A percentile compares a stretch with the other conserved stretches of the same genome.
These are phyloP conservation scores for Cyphomyrmex costatus DNA, from an alignment of 1,140 invertebrate genomes.

Conservation along the genomic window DNA sequence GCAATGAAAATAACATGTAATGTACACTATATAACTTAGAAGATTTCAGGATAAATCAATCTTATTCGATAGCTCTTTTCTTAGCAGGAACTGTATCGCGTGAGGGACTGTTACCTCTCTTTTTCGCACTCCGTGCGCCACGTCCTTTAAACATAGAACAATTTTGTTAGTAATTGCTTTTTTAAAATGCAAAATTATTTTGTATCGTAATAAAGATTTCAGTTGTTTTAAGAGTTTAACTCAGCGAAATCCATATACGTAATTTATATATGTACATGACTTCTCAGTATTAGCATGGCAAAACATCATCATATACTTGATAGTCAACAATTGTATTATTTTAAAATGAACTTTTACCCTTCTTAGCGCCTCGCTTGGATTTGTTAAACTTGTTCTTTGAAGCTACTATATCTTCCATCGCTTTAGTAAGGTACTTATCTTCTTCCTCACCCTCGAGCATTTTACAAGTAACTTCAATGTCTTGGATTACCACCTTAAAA, in stretches of 20 bases:
- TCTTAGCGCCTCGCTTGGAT: conserved; percentile 77
- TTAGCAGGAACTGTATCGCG: conserved; percentile 56
- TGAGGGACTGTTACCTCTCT: conserved; percentile 62
- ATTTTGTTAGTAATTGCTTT: not conserved
- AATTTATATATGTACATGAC: conserved; percentile 71
- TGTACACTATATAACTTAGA: conserved; percentile 24
- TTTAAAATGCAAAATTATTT: not conserved
- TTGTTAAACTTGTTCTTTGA: conserved; percentile 86
- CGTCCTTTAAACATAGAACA: conserved; percentile 66
- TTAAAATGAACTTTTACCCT: conserved; percentile 73
- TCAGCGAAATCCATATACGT: conserved; percentile 83
- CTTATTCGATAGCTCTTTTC: conserved; percentile 57
- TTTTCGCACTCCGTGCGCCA: conserved; percentile 40
- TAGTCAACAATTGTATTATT: conserved; percentile 46
- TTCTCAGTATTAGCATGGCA: conserved; percentile 87
- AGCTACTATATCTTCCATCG: conserved; percentile 88
- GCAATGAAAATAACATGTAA: conserved; percentile 28
- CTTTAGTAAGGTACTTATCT: conserved; percentile 89
- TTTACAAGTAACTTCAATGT: conserved; percentile 87
- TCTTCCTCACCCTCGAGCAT: conserved; percentile 91
- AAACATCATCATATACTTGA: conserved; percentile 81
- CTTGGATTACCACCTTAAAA: conserved; percentile 41
- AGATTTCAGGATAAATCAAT: conserved; percentile 18
- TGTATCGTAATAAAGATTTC: conserved; percentile 50
- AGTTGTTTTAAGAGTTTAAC: conserved; percentile 81